phyloP scores from a whole-genome alignment of 92 coral and sea anemone genomes.

The Parazoanthus swiftii region DNA sequence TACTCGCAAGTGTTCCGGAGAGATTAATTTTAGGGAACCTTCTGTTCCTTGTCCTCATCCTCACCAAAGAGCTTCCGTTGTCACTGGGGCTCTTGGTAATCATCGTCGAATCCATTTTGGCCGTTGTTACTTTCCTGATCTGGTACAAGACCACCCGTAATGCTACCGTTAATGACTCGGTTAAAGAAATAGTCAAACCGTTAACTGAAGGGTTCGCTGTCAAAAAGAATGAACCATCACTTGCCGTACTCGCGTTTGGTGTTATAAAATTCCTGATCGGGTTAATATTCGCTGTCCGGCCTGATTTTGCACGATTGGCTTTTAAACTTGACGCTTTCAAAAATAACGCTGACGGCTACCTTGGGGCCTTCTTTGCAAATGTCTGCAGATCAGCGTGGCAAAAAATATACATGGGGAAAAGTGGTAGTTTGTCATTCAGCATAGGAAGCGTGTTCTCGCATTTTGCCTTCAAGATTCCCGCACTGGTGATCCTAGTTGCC shows the following conservation, averaged over 20 bases:
- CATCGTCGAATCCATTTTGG: slow-evolving; percentile 38
- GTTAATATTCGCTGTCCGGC: slow-evolving; percentile 34
- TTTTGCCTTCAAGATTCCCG: slow-evolving; percentile 35
- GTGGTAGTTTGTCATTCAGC: slow-evolving; percentile 44
- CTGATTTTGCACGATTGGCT: slow-evolving; percentile 25
- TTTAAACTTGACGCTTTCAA: slow-evolving; percentile 36
- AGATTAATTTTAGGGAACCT: slow-evolving; percentile 35
- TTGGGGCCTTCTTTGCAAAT: slow-evolving; percentile 39
- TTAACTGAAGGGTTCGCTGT: neutral
- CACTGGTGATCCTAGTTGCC: slow-evolving; percentile 31
- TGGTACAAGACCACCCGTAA: slow-evolving; percentile 46
- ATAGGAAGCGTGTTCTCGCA: slow-evolving; percentile 42
- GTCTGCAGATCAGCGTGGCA: slow-evolving; percentile 41
- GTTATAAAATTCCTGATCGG: slow-evolving; percentile 27
- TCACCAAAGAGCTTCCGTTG: slow-evolving; percentile 34
- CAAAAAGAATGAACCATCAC: slow-evolving; percentile 26
- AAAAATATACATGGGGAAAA: slow-evolving; percentile 48
- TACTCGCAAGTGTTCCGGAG: slow-evolving; percentile 48
- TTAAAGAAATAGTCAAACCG: slow-evolving; percentile 33
- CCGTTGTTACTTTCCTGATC: slow-evolving; percentile 25
- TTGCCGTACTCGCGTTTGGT: slow-evolving; percentile 35
- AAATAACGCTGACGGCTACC: slow-evolving; percentile 27
- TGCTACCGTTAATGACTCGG: slow-evolving; percentile 13
- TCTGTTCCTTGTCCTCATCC: slow-evolving; percentile 25
- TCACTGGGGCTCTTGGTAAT: slow-evolving; percentile 23